These are phyloP conservation scores for Balanococcus diminutus DNA, from an alignment of 2,888 invertebrate genomes.

Conservation along the genomic window DNA sequence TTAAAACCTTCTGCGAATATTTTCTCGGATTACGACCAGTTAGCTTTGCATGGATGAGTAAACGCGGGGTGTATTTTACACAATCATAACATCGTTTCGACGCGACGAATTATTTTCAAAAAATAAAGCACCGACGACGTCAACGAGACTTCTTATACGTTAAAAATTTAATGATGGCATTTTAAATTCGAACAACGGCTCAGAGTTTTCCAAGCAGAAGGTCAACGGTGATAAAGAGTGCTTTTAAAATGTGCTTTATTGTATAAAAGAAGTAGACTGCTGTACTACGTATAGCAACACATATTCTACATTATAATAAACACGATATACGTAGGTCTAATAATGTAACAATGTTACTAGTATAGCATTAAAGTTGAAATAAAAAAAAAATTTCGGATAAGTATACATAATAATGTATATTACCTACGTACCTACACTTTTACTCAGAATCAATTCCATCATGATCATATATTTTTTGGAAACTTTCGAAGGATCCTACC, in stretches of 20 bases:
- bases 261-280: not conserved
- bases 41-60: not conserved
- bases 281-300: not conserved
- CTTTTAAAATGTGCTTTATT: constrained; percentile 27
- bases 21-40: not conserved
- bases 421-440: too few species aligned
- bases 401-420: not conserved
- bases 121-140: not conserved
- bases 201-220: constrained; percentile 1
- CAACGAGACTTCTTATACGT: not conserved
- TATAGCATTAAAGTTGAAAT: not conserved
- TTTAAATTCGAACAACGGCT: constrained; percentile 34
- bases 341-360: not conserved
- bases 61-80: not conserved
- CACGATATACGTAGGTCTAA: not conserved
- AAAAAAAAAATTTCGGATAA: not conserved
- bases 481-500: not conserved
- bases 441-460: not conserved
- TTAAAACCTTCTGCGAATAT: not conserved
- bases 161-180: constrained; percentile 28
- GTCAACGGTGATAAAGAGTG: constrained; percentile 21
- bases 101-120: not conserved
- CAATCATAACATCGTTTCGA: not conserved
- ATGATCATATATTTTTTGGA: not conserved
- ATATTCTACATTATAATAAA: constrained; percentile 18